A percentile compares a stretch with the other conserved stretches of the same genome.
Conservation (phyloP, 2,888 invertebrate genomes). For the Luperina testacea region DNA sequence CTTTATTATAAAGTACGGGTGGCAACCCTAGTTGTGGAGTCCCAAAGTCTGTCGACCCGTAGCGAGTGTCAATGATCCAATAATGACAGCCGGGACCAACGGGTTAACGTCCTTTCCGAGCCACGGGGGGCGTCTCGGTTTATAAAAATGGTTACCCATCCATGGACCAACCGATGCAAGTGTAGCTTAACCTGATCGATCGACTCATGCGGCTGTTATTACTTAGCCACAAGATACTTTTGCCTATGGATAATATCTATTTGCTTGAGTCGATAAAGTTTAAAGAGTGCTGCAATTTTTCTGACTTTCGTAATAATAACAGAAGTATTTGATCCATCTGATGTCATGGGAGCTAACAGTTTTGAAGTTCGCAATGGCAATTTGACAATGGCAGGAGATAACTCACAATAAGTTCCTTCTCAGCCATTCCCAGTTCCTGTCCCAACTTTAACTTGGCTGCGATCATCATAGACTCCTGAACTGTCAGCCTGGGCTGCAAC, state of each 20-base stretch:
- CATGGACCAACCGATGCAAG: no score
- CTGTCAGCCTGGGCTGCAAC: conserved; percentile 93
- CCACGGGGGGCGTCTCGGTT: not conserved
- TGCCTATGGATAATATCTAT: not conserved
- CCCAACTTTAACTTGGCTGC: conserved; percentile 94
- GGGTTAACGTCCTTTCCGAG: not conserved
- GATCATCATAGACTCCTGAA: conserved; percentile 93
- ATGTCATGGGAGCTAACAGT: not conserved
- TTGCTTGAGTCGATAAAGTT: not conserved
- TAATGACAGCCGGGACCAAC: not conserved
- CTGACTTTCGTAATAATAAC: not conserved
- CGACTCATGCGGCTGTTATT: no score
- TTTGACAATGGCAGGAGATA: not conserved
- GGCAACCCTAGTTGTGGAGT: no score
- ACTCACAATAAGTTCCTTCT: conserved; percentile 91
- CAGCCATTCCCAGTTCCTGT: conserved; percentile 87
- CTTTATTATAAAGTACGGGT: no score
- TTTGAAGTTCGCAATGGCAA: not conserved
- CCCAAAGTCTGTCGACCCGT: not conserved
- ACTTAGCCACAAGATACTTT: not conserved
- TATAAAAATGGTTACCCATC: no score
- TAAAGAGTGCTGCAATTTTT: not conserved
- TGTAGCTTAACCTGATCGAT: no score
- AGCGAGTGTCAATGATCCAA: not conserved
- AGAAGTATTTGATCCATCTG: not conserved